Percentiles rank a stretch among this genome's conserved stretches.
These are phyloP conservation scores for Brachionus rubens DNA, from an alignment of 1,140 invertebrate genomes.

Conservation along the genomic window DNA sequence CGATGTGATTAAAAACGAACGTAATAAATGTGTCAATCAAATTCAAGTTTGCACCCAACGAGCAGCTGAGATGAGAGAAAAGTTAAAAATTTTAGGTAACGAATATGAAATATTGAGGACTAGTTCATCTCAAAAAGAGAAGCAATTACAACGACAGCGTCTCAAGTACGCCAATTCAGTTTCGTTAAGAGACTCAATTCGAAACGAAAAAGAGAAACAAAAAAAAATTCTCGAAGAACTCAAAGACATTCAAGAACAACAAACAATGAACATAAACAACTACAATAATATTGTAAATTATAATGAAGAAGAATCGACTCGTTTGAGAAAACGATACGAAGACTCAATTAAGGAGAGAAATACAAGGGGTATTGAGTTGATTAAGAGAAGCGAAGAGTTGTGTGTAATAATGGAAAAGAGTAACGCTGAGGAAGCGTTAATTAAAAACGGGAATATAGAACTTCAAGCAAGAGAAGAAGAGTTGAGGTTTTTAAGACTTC, in stretches of 20 bases:
- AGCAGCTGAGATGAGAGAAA: slow-evolving; percentile 60
- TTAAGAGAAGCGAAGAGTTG: slow-evolving; percentile 60
- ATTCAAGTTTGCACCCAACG: slow-evolving; percentile 61
- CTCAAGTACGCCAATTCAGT: slow-evolving; percentile 57
- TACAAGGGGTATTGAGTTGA: slow-evolving; percentile 58
- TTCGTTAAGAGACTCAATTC: slow-evolving; percentile 56
- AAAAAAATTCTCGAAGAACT: slow-evolving; percentile 55
- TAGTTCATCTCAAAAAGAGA: slow-evolving; percentile 58
- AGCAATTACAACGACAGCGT: slow-evolving; percentile 58
- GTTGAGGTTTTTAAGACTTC: slow-evolving; percentile 57
- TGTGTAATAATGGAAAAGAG: slow-evolving; percentile 51
- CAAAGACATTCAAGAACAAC: slow-evolving; percentile 57
- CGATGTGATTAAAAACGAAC: slow-evolving; percentile 60
- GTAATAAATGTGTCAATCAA: slow-evolving; percentile 61
- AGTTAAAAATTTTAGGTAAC: slow-evolving; percentile 61
- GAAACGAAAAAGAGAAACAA: slow-evolving; percentile 59
- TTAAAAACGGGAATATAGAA: slow-evolving; percentile 58
- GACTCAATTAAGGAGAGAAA: slow-evolving; percentile 57
- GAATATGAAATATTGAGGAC: slow-evolving; percentile 61
- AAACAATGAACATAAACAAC: slow-evolving; percentile 60
- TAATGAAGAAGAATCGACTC: slow-evolving; percentile 58
- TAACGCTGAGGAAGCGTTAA: slow-evolving; percentile 54
- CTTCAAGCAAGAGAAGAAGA: slow-evolving; percentile 56
- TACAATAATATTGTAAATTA: slow-evolving; percentile 55
- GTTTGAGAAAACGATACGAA: slow-evolving; percentile 57